Evolutionary conservation across 2,797 vertebrate species (phyloP), one percentile per base, ranked within the genome.

Genomic region (Oryzias dopingdopingensis): DNA sequence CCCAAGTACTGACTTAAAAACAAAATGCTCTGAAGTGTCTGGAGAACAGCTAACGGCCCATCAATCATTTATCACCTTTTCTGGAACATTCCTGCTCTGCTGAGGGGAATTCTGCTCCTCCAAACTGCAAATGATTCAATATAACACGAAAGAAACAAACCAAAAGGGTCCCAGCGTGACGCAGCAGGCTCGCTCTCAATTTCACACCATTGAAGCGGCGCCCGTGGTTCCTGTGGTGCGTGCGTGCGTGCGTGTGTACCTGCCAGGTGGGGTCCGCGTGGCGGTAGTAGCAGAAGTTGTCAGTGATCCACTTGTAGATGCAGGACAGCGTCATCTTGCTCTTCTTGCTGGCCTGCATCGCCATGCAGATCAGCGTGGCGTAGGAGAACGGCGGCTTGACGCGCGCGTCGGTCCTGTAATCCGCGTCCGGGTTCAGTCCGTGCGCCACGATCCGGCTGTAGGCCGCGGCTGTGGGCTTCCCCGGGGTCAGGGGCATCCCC

Each of bases 261-360:
- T 97, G 96, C 96, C 96, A 98, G 76, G 95, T 98, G 80, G 96
- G 95, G 61, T 99, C 96, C 0, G 96, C 96, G 0, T 98, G 93
- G 32, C 94, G 80, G 87, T 96, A 99, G 86, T 96, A 99, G 91
- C 97, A 98, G 92, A 95, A 99, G 86, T 98, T 97, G 78, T 99
- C 96, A 0, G 94, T 98, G 88, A 99, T 98, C 96, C 96, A 99
- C 65, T 94, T 93, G 89, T 99, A 99, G 91, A 99, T 99, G 88
- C 92, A 93, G 1, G 96, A 94, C 55, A 99, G 91, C 0, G 95
- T 98, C 88, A 98, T 96, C 89, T 98, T 96, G 79, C 83, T 93
- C 88, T 94, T 92, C 63, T 94, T 91, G 83, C 95, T 96, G 62
- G 94, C 95, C 76, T 98, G 94, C 96, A 99, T 98, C 13, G 95